These are phyloP conservation scores for Sycobia sp. DNA, from an alignment of 1,140 invertebrate genomes.

Conservation along the genomic window DNA sequence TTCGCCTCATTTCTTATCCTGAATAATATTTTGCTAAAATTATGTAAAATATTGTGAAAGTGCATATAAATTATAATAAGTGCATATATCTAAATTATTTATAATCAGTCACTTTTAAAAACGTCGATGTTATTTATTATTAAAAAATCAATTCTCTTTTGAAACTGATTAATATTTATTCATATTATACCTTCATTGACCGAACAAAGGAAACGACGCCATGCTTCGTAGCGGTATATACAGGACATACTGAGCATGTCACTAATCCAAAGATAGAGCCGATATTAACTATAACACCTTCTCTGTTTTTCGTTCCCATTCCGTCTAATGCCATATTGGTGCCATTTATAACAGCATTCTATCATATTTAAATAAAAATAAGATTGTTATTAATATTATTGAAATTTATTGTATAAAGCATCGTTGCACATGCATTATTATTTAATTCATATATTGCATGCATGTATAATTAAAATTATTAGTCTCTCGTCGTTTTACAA, in stretches of 20 bases:
- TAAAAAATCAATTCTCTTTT: no score
- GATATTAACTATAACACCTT: constrained; percentile 57
- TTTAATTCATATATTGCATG: no score
- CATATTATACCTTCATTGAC: constrained; percentile 23
- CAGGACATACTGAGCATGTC: constrained; percentile 46
- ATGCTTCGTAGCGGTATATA: constrained; percentile 70
- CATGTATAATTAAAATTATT: no score
- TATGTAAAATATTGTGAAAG: constrained; percentile 2
- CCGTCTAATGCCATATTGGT: not conserved
- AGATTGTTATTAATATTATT: no score
- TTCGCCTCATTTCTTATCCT: not conserved
- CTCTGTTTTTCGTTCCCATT: constrained; percentile 39
- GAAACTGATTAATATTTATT: no score
- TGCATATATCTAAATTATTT: not conserved
- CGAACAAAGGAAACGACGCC: constrained; percentile 62
- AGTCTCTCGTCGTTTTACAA: no score
- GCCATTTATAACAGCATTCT: not conserved
- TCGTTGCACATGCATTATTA: no score
- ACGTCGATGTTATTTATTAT: not conserved
- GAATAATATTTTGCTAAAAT: no score
- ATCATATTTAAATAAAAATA: no score
- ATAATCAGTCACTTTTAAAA: not conserved
- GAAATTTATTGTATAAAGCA: no score
- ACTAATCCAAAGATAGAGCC: constrained; percentile 57
- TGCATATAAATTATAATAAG: not conserved